Evolutionary conservation across 2,888 invertebrate species (phyloP).

Genomic region (Dromius quadrimaculatus): DNA sequence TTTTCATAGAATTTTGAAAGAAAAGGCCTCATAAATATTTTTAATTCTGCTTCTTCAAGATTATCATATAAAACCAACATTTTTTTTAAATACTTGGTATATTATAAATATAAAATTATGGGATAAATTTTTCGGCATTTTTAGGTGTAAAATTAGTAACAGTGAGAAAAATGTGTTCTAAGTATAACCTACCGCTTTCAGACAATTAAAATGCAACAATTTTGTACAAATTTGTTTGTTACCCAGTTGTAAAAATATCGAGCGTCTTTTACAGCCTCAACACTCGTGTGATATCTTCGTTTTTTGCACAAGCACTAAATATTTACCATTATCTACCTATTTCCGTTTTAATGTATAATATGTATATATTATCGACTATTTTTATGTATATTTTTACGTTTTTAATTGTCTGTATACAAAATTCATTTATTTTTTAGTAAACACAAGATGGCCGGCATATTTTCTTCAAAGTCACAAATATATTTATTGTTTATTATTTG

Average conservation of each 20-base stretch:
- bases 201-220: conserved; percentile 44
- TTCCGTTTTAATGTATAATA: conserved; percentile 27
- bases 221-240: conserved; percentile 41
- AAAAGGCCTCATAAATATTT: too few species aligned
- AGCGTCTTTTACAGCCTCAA: conserved; percentile 29
- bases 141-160: not conserved
- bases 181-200: conserved; percentile 14
- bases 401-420: conserved; percentile 43
- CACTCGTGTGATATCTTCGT: conserved; percentile 28
- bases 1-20: too few species aligned
- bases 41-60: too few species aligned
- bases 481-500: conserved; percentile 35
- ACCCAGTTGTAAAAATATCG: conserved; percentile 46
- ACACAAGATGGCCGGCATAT: conserved; percentile 47
- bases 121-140: conserved; percentile 1
- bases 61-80: too few species aligned
- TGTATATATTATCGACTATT: conserved; percentile 30
- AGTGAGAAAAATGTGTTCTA: conserved; percentile 7
- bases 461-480: conserved; percentile 27
- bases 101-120: not conserved
- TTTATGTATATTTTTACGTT: conserved; percentile 10
- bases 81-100: not conserved
- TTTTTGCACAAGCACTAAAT: conserved; percentile 29
- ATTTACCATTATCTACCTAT: conserved; percentile 26
- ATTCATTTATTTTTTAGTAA: conserved; percentile 28